Conservation (phyloP, 2,888 invertebrate species). For the Nemapogon koenigi region DNA sequence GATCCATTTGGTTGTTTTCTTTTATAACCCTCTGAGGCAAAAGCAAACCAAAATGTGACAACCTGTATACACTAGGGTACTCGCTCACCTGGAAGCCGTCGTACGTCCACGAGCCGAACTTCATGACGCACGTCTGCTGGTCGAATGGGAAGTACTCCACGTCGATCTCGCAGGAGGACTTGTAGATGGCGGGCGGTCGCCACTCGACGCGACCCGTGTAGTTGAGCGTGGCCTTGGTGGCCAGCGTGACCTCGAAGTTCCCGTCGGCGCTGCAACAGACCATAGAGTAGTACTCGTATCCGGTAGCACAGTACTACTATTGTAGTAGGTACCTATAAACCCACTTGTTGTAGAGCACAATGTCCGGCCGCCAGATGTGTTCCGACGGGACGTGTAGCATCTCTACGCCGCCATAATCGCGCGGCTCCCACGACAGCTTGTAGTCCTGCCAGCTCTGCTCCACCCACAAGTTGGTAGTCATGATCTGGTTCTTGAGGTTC, state of each 20-base stretch:
- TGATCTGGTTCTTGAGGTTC: conserved; percentile 93
- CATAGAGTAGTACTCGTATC: not conserved
- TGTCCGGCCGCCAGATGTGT: conserved; percentile 96
- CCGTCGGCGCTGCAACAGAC: conserved; percentile 77
- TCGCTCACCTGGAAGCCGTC: conserved; percentile 91
- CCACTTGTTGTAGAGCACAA: conserved; percentile 93
- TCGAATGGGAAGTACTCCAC: conserved; percentile 94
- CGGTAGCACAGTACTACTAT: not conserved
- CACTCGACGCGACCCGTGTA: conserved; percentile 89
- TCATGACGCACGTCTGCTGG: conserved; percentile 92
- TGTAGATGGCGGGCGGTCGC: conserved; percentile 97
- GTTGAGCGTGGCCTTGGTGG: conserved; percentile 89
- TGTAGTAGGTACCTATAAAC: conserved; percentile 29
- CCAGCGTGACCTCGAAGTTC: conserved; percentile 90
- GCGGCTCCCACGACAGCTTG: conserved; percentile 94
- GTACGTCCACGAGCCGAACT: conserved; percentile 95
- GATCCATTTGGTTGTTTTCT: too few relatives aligned
- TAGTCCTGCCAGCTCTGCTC: conserved; percentile 95
- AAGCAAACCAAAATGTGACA: too few relatives aligned
- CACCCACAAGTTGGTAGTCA: conserved; percentile 95
- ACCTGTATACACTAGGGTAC: too few relatives aligned
- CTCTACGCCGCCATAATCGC: conserved; percentile 92
- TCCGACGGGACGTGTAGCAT: conserved; percentile 96
- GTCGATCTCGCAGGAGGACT: conserved; percentile 91
- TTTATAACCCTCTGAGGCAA: too few relatives aligned